Conservation (phyloP, 2,888 invertebrate species). For the Plutella xylostella region DNA sequence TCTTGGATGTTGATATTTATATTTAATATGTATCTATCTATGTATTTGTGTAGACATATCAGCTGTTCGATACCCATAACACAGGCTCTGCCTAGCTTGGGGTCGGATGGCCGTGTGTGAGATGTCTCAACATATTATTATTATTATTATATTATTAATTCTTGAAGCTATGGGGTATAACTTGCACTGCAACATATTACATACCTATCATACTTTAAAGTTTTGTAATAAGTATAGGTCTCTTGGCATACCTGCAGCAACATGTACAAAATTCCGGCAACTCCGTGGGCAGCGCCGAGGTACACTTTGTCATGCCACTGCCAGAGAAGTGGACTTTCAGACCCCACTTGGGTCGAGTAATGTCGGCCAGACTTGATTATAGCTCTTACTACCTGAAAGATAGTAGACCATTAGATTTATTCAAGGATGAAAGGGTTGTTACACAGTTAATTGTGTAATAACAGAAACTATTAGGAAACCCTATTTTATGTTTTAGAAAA, state of each 20-base stretch:
- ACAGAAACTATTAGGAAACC: neutral
- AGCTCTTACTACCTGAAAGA: slow-evolving; percentile 69
- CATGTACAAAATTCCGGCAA: slow-evolving; percentile 86
- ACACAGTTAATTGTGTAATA: neutral
- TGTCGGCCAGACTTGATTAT: slow-evolving; percentile 74
- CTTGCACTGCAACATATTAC: neutral
- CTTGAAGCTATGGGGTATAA: neutral
- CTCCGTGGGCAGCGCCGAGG: slow-evolving; percentile 90
- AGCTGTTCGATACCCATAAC: too few species aligned
- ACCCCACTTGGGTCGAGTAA: slow-evolving; percentile 63
- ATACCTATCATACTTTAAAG: too few species aligned
- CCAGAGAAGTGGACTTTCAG: slow-evolving; percentile 79
- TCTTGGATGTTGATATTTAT: too few species aligned
- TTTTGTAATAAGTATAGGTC: too few species aligned
- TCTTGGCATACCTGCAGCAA: slow-evolving; percentile 82
- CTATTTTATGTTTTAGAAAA: neutral
- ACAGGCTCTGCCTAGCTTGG: too few species aligned
- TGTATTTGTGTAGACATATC: too few species aligned
- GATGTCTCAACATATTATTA: too few species aligned
- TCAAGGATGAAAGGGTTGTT: neutral
- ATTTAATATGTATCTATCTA: too few species aligned
- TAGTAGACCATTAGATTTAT: neutral
- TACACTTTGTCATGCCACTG: slow-evolving; percentile 90
- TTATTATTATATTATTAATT: neutral
- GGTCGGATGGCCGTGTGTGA: too few species aligned